Percentiles rank a stretch among this genome's conserved stretches.
Evolutionary conservation across 30 jellyfish, hydroid and myxozoan species (phyloP).

Genomic region (Aurelia sp.): DNA sequence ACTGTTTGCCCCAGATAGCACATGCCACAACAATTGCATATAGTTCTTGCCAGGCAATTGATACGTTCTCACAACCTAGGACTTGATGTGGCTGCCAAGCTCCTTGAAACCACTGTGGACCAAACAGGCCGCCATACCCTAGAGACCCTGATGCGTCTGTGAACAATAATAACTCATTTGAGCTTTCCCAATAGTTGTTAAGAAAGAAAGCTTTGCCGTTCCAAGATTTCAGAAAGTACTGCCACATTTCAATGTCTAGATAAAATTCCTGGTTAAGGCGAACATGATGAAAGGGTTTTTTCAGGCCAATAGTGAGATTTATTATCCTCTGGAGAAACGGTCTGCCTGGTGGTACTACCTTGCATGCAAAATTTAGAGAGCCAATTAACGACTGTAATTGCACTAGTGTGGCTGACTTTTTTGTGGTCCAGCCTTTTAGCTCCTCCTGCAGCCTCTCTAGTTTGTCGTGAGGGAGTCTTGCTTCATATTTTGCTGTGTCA

Average conservation of each 20-base stretch:
- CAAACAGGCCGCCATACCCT: conserved; percentile 14
- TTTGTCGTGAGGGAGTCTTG: conserved; percentile 54
- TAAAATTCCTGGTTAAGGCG: conserved; percentile 17
- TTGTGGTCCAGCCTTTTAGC: neutral
- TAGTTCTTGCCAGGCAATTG: conserved; percentile 36
- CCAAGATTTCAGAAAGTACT: conserved; percentile 25
- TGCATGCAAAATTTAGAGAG: conserved; percentile 53
- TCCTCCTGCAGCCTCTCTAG: conserved; percentile 21
- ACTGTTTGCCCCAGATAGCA: conserved; percentile 4
- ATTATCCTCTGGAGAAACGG: conserved; percentile 28
- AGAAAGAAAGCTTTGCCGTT: conserved; percentile 62
- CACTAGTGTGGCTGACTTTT: conserved; percentile 37
- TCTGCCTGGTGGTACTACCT: conserved; percentile 1
- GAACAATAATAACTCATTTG: neutral
- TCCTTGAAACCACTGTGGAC: neutral
- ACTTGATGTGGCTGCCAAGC: neutral
- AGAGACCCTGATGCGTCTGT: conserved; percentile 13
- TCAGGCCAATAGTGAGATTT: conserved; percentile 33
- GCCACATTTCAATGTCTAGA: conserved; percentile 64
- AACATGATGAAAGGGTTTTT: conserved; percentile 24
- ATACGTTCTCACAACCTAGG: neutral
- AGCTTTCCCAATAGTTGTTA: neutral
- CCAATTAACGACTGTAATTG: conserved; percentile 62
- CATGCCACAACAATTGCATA: conserved; percentile 20
- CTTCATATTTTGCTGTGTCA: conserved; percentile 39